Evolutionary conservation across 2,113 vertebrate species (phyloP), one percentile per base, ranked within the genome.

Genomic region (Anseranas semipalmata): DNA sequence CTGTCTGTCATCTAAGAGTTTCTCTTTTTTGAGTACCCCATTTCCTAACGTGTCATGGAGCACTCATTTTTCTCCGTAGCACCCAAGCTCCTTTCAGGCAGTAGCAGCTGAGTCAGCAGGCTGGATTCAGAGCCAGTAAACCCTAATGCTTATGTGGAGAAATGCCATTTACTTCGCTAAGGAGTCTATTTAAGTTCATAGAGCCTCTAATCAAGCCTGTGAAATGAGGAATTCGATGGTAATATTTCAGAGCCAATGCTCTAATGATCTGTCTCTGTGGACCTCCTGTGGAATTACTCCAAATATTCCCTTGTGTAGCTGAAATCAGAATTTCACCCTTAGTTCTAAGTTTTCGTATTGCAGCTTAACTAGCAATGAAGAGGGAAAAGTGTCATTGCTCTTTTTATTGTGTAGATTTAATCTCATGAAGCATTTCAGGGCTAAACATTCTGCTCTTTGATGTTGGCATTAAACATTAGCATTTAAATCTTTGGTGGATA

Each of bases 161-260:
- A 95, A 87, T 85, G 77, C 30, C 80, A 89, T 95, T 94, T 85
- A 91, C 86, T 97, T 95, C 1, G 0, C 55, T 91, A 48, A 89
- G 87, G 52, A 60, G 58, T 79, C 89, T 85, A 67, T 93, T 94
- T 94, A 87, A 94, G 89, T 91, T 96, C 91, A 85, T 93, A 93
- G 71, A 85, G 50, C 24, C 53, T 93, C 74, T 96, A 94, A 96
- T 96, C 93, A 79, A 81, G 83, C 62, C 88, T 93, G 53, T 94
- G 90, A 97, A 96, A 93, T 87, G 73, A 92, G 81, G 84, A 95
- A 89, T 87, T 87, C 76, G 62, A 72, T 94, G 90, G 81, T 92
- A 92, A 93, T 93, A 96, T 93, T 94, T 97, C 92, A 93, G 72
- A 95, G 46, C 85, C 92, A 92, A 84, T 88, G 63, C 52, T 65